Conservation (phyloP, 2,113 vertebrate genomes). For the Leptosomus discolor region DNA sequence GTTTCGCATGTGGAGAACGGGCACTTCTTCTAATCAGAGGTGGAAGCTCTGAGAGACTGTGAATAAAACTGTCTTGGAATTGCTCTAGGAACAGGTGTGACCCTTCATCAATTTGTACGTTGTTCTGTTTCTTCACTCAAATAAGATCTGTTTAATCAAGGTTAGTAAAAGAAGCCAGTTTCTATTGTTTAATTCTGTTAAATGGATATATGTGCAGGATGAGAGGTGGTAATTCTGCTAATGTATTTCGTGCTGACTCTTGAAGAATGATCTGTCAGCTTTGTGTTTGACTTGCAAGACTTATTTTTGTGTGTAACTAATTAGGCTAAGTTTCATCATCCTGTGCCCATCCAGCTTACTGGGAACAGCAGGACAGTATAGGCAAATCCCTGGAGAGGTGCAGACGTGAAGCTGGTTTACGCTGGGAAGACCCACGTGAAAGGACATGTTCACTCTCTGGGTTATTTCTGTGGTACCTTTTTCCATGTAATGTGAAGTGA, state of each 20-base stretch:
- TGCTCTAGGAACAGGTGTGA: not conserved
- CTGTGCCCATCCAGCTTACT: not conserved
- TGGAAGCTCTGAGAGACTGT: not conserved
- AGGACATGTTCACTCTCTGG: not conserved
- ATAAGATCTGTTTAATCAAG: not conserved
- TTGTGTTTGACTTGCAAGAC: not conserved
- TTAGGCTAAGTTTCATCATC: not conserved
- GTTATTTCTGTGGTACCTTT: not conserved
- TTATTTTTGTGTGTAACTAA: not conserved
- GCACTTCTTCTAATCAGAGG: not conserved
- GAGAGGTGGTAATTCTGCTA: not conserved
- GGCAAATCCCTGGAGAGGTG: not conserved
- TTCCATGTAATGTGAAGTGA: not conserved
- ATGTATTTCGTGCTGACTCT: not conserved
- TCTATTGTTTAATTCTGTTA: not conserved
- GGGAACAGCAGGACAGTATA: not conserved
- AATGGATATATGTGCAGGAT: not conserved
- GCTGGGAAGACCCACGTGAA: not conserved
- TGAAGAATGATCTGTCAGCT: not conserved
- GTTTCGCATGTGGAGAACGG: rapidly evolving
- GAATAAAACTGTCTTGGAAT: not conserved
- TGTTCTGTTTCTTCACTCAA: not conserved
- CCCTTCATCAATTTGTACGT: not conserved
- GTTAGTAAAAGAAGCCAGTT: not conserved
- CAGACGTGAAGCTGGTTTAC: not conserved